phyloP scores from a whole-genome alignment of 2,888 invertebrate genomes.

The Silvanus unidentatus region DNA sequence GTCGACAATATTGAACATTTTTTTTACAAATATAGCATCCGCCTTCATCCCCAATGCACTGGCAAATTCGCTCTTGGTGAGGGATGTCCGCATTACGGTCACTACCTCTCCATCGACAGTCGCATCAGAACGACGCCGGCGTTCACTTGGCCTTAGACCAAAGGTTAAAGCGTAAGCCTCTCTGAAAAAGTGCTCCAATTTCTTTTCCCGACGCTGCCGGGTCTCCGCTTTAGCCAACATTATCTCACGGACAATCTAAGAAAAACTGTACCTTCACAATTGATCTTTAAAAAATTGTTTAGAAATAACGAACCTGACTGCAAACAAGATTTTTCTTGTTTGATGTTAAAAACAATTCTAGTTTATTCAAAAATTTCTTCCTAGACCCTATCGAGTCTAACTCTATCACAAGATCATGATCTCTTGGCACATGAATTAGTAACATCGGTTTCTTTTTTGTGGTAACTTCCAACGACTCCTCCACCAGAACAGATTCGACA shows the following conservation, averaged over 20 bases:
- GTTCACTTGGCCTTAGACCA: slow-evolving; percentile 81
- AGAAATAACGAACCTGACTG: slow-evolving; percentile 52
- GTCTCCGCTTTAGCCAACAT: slow-evolving; percentile 91
- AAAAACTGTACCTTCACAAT: slow-evolving; percentile 23
- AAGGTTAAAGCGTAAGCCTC: slow-evolving; percentile 93
- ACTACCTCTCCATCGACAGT: slow-evolving; percentile 73
- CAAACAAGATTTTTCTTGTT: slow-evolving; percentile 77
- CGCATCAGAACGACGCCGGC: slow-evolving; percentile 66
- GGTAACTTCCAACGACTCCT: slow-evolving; percentile 77
- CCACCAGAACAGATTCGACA: slow-evolving; percentile 73
- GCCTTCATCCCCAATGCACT: slow-evolving; percentile 92
- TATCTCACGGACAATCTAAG: slow-evolving; percentile 69
- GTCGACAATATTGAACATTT: slow-evolving; percentile 97
- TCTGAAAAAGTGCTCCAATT: slow-evolving; percentile 91
- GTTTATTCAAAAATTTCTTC: slow-evolving; percentile 79
- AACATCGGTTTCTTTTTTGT: slow-evolving; percentile 76
- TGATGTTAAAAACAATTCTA: slow-evolving; percentile 76
- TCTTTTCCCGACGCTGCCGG: slow-evolving; percentile 84
- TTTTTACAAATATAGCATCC: slow-evolving; percentile 90
- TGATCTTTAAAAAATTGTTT: neutral
- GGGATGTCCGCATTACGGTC: slow-evolving; percentile 87
- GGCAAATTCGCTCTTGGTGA: slow-evolving; percentile 89
- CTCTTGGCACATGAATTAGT: slow-evolving; percentile 73
- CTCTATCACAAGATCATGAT: slow-evolving; percentile 90
- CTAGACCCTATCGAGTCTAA: slow-evolving; percentile 75